A percentile compares a stretch with the other conserved stretches of the same genome.
Evolutionary conservation across 2,888 invertebrate genomes (phyloP).

Genomic region (Pecten maximus): DNA sequence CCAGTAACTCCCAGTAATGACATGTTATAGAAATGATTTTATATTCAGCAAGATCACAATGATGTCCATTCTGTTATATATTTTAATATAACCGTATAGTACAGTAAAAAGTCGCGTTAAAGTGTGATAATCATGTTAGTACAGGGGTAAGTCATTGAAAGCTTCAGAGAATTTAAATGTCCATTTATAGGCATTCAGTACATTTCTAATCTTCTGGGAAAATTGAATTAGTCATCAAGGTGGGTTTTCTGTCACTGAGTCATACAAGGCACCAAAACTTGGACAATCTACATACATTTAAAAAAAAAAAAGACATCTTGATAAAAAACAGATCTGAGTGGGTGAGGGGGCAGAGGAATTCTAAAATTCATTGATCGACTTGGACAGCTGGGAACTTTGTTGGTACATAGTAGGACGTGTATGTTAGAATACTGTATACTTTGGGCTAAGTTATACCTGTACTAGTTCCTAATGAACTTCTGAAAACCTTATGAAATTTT

Average conservation of each 20-base stretch:
- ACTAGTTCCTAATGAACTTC: background rate
- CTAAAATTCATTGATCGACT: background rate
- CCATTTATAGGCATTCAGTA: background rate
- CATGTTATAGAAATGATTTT: no score
- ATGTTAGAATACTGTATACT: no score
- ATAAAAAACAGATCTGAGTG: background rate
- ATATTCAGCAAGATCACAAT: background rate
- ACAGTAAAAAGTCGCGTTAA: background rate
- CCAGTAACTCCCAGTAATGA: background rate
- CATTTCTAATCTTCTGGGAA: background rate
- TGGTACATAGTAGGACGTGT: no score
- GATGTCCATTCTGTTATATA: background rate
- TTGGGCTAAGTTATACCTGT: background rate
- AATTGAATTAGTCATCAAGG: conserved; percentile 23
- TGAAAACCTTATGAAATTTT: background rate
- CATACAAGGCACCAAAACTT: background rate
- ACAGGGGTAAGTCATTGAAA: background rate
- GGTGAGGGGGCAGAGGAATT: background rate
- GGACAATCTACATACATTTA: background rate
- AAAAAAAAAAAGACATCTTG: background rate
- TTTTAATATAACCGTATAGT: background rate
- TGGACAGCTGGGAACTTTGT: background rate
- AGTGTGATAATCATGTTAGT: background rate
- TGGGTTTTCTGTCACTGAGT: conserved; percentile 33
- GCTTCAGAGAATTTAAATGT: conserved; percentile 20